These are phyloP conservation scores for Apostichopus japonicus DNA, from an alignment of 35 echinoderm and acorn worm species.

Conservation along the genomic window DNA sequence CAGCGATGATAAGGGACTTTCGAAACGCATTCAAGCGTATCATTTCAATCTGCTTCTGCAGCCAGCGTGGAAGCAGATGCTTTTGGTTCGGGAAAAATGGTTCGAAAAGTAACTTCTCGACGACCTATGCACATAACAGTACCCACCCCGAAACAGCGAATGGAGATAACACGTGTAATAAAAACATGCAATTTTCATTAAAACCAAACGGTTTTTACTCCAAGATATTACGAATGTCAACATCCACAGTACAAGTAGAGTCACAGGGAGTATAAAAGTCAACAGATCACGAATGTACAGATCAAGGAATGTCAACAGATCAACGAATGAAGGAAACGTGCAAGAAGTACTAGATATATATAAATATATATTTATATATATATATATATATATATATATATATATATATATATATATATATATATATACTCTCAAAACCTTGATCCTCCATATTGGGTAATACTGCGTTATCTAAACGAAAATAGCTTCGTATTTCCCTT, in stretches of 20 bases:
- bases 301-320: too few species aligned
- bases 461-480: too few species aligned
- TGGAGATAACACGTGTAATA: slow-evolving; percentile 31
- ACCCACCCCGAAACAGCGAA: slow-evolving; percentile 49
- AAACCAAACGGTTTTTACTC: slow-evolving; percentile 73
- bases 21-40: slow-evolving; percentile 85
- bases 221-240: slow-evolving; percentile 62
- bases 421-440: too few species aligned
- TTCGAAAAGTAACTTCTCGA: slow-evolving; percentile 22
- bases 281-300: too few species aligned
- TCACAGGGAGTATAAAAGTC: slow-evolving; percentile 35
- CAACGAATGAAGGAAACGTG: too few species aligned
- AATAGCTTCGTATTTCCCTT: too few species aligned
- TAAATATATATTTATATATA: too few species aligned
- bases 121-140: slow-evolving; percentile 60
- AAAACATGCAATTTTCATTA: slow-evolving; percentile 62
- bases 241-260: slow-evolving; percentile 40
- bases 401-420: too few species aligned
- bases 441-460: too few species aligned
- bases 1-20: slow-evolving; percentile 79
- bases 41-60: slow-evolving; percentile 43
- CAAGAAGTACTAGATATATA: too few species aligned
- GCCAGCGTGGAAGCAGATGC: slow-evolving; percentile 31
- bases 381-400: too few species aligned
- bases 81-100: slow-evolving; percentile 16